A percentile compares a stretch with the other conserved stretches of the same genome.
phyloP scores from a whole-genome alignment of 2,797 vertebrate genomes.

The Manis pentadactyla region DNA sequence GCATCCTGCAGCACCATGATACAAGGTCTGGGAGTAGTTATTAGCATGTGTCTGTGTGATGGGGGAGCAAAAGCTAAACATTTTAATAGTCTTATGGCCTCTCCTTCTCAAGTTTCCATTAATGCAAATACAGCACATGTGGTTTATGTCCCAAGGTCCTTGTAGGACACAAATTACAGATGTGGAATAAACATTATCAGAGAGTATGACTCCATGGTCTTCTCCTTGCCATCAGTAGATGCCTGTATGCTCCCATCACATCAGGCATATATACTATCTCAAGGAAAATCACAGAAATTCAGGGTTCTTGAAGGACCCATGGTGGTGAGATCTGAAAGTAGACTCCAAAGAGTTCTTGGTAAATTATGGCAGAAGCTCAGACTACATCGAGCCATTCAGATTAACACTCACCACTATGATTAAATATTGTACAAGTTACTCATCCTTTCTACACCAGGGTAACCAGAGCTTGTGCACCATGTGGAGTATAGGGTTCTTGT shows the following conservation, averaged over 20 bases:
- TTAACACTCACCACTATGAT: neutral
- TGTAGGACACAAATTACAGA: slow-evolving; percentile 69
- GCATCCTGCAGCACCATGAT: slow-evolving; percentile 48
- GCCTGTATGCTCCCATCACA: slow-evolving; percentile 18
- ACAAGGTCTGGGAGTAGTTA: slow-evolving; percentile 71
- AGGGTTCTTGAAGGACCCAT: neutral
- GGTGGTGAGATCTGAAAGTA: neutral
- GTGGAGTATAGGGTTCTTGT: neutral
- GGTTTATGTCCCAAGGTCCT: slow-evolving; percentile 59
- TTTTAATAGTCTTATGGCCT: slow-evolving; percentile 73
- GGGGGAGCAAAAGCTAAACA: slow-evolving; percentile 77
- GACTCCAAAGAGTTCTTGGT: neutral
- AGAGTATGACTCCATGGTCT: slow-evolving; percentile 28
- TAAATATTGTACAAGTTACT: slow-evolving; percentile 25
- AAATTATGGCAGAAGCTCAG: neutral
- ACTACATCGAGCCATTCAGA: neutral
- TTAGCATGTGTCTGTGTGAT: slow-evolving; percentile 74
- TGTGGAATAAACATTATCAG: slow-evolving; percentile 54
- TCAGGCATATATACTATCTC: neutral
- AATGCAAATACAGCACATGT: slow-evolving; percentile 69
- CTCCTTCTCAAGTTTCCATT: slow-evolving; percentile 78
- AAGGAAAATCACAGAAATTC: slow-evolving; percentile 51
- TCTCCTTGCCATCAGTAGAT: neutral
- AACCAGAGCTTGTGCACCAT: neutral
- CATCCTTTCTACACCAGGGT: neutral